Evolutionary conservation across 2,113 vertebrate species (phyloP).

Genomic region (Pimephales promelas): DNA sequence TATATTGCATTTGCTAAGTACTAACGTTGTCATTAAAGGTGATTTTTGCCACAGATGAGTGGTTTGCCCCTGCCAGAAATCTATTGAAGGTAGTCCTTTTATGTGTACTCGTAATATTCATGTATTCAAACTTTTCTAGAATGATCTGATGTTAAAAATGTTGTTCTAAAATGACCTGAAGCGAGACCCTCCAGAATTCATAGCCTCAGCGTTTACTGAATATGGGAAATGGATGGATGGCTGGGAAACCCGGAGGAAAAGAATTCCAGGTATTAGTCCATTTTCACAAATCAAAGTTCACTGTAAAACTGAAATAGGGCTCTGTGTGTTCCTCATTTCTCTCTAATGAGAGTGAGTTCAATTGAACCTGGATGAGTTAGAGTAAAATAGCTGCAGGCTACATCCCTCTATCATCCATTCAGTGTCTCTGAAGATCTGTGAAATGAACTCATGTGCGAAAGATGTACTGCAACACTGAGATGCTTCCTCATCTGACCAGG

Average conservation of each 20-base stretch:
- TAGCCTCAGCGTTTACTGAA: slow-evolving; percentile 71
- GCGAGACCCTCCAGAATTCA: slow-evolving; percentile 71
- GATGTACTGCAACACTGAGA: slow-evolving; percentile 36
- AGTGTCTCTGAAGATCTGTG: slow-evolving; percentile 32
- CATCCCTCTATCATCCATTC: slow-evolving; percentile 28
- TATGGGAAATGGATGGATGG: slow-evolving; percentile 84
- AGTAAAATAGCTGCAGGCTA: slow-evolving; percentile 37
- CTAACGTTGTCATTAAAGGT: slow-evolving; percentile 62
- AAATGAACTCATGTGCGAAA: slow-evolving; percentile 26
- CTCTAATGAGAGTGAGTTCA: slow-evolving; percentile 17
- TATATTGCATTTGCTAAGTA: background rate
- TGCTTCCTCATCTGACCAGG: slow-evolving; percentile 18
- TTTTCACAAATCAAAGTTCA: background rate
- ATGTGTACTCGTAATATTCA: background rate
- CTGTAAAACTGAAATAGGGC: background rate
- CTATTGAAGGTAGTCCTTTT: slow-evolving; percentile 72
- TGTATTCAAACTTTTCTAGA: background rate
- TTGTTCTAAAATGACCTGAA: slow-evolving; percentile 52
- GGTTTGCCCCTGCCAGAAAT: slow-evolving; percentile 77
- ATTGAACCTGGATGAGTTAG: slow-evolving; percentile 13
- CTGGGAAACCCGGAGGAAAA: slow-evolving; percentile 83
- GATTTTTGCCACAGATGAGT: slow-evolving; percentile 78
- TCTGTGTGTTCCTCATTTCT: slow-evolving; percentile 4
- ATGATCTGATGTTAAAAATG: background rate
- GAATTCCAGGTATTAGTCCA: slow-evolving; percentile 71